Conservation (phyloP, 2,888 invertebrate species). For the Diabrotica balteata region DNA sequence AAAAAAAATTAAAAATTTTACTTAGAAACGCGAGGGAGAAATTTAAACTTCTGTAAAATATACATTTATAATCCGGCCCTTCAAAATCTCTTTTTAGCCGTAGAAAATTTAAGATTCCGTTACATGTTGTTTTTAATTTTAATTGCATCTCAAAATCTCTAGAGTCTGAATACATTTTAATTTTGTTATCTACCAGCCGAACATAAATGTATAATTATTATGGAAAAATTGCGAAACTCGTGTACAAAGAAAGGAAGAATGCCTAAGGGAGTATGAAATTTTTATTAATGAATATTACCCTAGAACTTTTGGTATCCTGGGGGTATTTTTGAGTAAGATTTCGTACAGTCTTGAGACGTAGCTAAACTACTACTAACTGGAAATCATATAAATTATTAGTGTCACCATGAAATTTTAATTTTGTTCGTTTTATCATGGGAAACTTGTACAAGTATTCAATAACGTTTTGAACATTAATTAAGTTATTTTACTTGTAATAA, state of each 20-base stretch:
- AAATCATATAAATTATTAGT: conserved; percentile 9
- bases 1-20: no score
- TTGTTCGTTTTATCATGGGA: neutral
- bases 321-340: conserved; percentile 22
- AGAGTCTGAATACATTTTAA: conserved; percentile 12
- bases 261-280: conserved; percentile 17
- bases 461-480: conserved; percentile 2
- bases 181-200: conserved; percentile 20
- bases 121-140: neutral
- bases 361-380: conserved; percentile 9
- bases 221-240: conserved; percentile 21
- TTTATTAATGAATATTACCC: conserved; percentile 25
- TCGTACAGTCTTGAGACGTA: conserved; percentile 22
- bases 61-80: no score
- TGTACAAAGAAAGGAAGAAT: conserved; percentile 23
- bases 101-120: neutral
- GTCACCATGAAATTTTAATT: conserved; percentile 9
- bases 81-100: neutral
- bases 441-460: conserved; percentile 6
- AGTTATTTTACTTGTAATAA: neutral
- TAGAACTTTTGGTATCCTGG: conserved; percentile 20
- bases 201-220: conserved; percentile 27
- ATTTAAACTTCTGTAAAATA: no score
- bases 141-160: neutral
- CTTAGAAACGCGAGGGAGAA: no score